phyloP scores from a whole-genome alignment of 2,888 invertebrate species.

The Bembecia ichneumoniformis region DNA sequence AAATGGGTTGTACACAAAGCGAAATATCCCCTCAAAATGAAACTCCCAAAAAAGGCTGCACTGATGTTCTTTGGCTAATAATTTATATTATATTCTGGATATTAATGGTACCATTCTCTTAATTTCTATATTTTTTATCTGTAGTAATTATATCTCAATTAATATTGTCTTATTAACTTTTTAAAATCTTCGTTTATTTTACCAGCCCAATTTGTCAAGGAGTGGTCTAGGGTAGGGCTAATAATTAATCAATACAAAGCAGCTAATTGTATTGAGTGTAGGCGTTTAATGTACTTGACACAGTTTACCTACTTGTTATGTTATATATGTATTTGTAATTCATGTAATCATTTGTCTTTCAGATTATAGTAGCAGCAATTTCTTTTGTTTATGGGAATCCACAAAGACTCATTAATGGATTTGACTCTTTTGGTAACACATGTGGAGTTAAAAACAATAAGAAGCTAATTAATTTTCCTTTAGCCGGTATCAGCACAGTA shows the following conservation, averaged over 20 bases:
- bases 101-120: slow-evolving; percentile 79
- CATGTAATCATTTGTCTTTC: slow-evolving; percentile 12
- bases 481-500: slow-evolving; percentile 85
- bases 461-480: slow-evolving; percentile 78
- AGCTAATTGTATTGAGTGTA: too few species aligned
- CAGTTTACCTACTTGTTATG: not conserved
- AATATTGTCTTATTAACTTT: not conserved
- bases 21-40: slow-evolving; percentile 76
- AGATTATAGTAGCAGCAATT: slow-evolving; percentile 89
- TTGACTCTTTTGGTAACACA: slow-evolving; percentile 95
- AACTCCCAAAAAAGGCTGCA: slow-evolving; percentile 79
- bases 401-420: slow-evolving; percentile 87
- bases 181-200: too few species aligned
- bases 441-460: slow-evolving; percentile 89
- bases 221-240: too few species aligned
- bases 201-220: too few species aligned
- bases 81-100: slow-evolving; percentile 86
- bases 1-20: slow-evolving; percentile 79
- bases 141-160: not conserved
- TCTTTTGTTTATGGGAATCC: slow-evolving; percentile 92
- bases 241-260: too few species aligned
- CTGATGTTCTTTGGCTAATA: slow-evolving; percentile 86
- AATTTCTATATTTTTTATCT: not conserved
- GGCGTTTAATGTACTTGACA: too few species aligned
- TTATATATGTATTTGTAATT: not conserved